phyloP scores from a whole-genome alignment of 2,797 vertebrate species.

The Enteromius thamalakanensis region DNA sequence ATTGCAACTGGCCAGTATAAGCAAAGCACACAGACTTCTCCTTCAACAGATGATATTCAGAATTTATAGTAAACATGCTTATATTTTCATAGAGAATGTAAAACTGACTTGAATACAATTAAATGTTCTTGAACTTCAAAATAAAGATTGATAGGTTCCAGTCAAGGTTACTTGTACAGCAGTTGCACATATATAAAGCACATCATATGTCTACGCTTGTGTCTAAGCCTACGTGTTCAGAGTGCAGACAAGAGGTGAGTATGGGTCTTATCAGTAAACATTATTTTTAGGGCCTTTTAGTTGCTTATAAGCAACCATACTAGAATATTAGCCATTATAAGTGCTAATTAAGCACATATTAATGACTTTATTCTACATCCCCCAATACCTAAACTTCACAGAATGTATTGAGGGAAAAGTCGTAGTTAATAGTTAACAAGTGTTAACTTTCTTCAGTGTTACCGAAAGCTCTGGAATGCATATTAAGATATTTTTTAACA shows the following conservation, averaged over 20 bases:
- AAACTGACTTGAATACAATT: slow-evolving; percentile 24
- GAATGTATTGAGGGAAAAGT: too few species aligned
- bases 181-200: not conserved
- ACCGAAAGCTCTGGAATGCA: not conserved
- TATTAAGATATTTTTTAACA: not conserved
- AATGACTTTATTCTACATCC: too few species aligned
- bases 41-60: slow-evolving; percentile 10
- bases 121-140: slow-evolving; percentile 37
- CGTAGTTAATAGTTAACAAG: too few species aligned
- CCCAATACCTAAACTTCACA: too few species aligned
- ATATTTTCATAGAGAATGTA: slow-evolving; percentile 14
- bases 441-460: too few species aligned
- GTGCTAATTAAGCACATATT: too few species aligned
- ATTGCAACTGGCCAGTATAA: slow-evolving; percentile 32
- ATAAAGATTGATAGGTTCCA: not conserved
- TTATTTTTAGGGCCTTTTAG: not conserved
- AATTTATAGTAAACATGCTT: slow-evolving; percentile 32
- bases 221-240: not conserved
- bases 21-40: slow-evolving; percentile 7
- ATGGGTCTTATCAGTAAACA: not conserved
- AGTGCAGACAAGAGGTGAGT: not conserved
- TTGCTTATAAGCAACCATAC: too few species aligned
- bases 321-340: too few species aligned
- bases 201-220: not conserved
- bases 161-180: not conserved